Conservation (phyloP, 2,797 vertebrate species). For the Cuniculus paca region DNA sequence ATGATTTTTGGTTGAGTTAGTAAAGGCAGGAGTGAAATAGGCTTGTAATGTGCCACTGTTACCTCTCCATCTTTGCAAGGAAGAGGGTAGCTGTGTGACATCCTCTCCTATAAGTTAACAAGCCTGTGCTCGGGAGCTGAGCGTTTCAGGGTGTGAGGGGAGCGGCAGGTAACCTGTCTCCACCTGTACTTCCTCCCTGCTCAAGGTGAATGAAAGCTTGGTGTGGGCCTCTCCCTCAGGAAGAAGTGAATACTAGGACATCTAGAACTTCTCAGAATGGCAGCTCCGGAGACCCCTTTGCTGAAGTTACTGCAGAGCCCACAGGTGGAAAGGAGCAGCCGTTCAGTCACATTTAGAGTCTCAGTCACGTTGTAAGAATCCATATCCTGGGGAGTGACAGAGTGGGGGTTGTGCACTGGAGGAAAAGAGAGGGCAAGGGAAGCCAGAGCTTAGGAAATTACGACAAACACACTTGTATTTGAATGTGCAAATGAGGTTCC, state of each 20-base stretch:
- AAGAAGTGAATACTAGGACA: constrained; percentile 72
- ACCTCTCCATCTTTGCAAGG: constrained; percentile 48
- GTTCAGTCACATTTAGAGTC: constrained; percentile 40
- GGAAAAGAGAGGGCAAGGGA: not conserved
- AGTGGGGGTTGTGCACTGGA: not conserved
- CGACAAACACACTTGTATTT: not conserved
- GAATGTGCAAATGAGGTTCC: constrained; percentile 20
- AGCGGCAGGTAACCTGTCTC: constrained; percentile 51
- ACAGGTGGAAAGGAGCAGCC: constrained; percentile 41
- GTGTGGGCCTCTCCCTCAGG: constrained; percentile 26
- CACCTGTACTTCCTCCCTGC: not conserved
- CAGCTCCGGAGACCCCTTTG: constrained; percentile 79
- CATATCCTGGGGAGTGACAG: not conserved
- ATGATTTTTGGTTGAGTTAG: constrained; percentile 62
- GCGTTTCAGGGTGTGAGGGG: not conserved
- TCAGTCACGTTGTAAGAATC: not conserved
- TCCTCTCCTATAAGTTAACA: not conserved
- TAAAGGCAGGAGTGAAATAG: constrained; percentile 46
- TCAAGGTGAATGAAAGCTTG: not conserved
- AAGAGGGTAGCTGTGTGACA: constrained; percentile 50
- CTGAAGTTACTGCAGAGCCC: constrained; percentile 80
- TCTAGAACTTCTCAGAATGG: constrained; percentile 82
- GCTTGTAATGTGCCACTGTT: not conserved
- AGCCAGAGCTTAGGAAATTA: constrained; percentile 39
- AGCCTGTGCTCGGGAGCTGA: not conserved